A percentile compares a stretch with the other conserved stretches of the same genome.
These are phyloP conservation scores for Apis laboriosa DNA, from an alignment of 1,140 invertebrate species.

Conservation along the genomic window DNA sequence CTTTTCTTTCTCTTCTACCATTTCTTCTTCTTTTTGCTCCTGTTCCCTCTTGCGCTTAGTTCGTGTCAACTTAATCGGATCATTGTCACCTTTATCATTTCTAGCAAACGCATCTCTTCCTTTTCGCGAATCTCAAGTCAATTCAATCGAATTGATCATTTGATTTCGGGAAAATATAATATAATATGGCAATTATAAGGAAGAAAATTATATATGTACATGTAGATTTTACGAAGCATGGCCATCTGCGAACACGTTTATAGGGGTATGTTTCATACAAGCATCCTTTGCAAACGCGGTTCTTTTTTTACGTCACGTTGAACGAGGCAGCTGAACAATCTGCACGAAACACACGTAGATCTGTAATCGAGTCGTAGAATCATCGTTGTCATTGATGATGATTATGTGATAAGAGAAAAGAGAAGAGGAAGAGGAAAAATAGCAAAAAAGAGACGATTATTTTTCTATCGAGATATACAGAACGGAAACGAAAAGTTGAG, in stretches of 20 bases:
- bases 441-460: slow-evolving; percentile 59
- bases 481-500: slow-evolving; percentile 68
- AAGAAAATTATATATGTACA: background rate
- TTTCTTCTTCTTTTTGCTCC: slow-evolving; percentile 4
- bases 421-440: slow-evolving; percentile 57
- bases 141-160: no score
- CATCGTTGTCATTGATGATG: background rate
- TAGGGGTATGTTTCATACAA: background rate
- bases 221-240: background rate
- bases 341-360: background rate
- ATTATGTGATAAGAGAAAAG: slow-evolving; percentile 68
- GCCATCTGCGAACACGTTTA: slow-evolving; percentile 43
- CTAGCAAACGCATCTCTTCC: background rate
- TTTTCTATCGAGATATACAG: slow-evolving; percentile 68
- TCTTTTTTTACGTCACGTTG: slow-evolving; percentile 1
- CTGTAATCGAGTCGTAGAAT: slow-evolving; percentile 30
- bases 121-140: no score
- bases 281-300: slow-evolving; percentile 55
- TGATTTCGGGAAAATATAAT: no score
- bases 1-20: slow-evolving; percentile 55
- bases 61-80: no score
- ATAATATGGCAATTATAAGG: no score
- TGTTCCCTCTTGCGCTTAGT: background rate
- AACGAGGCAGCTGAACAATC: slow-evolving; percentile 68
- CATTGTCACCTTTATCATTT: background rate